These are phyloP conservation scores for Phalloptychus januarius DNA, from an alignment of 2,797 vertebrate genomes.

Conservation along the genomic window DNA sequence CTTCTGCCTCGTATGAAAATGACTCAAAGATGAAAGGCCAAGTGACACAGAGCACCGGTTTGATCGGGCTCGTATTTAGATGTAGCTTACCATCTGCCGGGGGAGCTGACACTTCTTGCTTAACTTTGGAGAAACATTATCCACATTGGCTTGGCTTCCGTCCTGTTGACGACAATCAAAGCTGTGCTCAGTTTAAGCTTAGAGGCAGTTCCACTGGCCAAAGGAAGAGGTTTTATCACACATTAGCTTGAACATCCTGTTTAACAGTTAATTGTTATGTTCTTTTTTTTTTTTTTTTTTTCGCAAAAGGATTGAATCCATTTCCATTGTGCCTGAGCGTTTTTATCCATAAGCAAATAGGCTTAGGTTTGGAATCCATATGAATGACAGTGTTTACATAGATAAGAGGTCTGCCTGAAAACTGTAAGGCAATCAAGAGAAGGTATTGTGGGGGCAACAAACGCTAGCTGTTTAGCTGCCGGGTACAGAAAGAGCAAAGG, in stretches of 20 bases:
- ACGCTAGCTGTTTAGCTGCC: not conserved
- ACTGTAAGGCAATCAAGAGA: not conserved
- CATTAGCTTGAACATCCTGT: constrained; percentile 48
- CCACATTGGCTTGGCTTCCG: constrained; percentile 60
- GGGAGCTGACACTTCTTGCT: constrained; percentile 69
- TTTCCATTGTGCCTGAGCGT: not conserved
- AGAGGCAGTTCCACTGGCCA: not conserved
- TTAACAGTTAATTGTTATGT: constrained; percentile 14
- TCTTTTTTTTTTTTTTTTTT: not conserved
- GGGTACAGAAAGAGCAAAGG: not conserved
- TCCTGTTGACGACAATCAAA: constrained; percentile 68
- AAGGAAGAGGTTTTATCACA: constrained; percentile 20
- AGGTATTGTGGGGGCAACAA: not conserved
- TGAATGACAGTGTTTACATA: constrained; percentile 14
- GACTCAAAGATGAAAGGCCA: not conserved
- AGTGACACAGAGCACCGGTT: not conserved
- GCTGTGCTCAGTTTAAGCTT: constrained; percentile 30
- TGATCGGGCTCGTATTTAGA: not conserved
- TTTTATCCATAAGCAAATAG: not conserved
- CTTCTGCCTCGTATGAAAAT: constrained; percentile 2
- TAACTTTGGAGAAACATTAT: constrained; percentile 73
- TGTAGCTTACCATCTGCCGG: constrained; percentile 75
- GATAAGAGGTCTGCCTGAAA: constrained; percentile 20
- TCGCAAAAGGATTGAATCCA: constrained; percentile 12
- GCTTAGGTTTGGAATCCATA: not conserved